phyloP scores from a whole-genome alignment of 2,113 vertebrate genomes.

The Myiagra hebetior region DNA sequence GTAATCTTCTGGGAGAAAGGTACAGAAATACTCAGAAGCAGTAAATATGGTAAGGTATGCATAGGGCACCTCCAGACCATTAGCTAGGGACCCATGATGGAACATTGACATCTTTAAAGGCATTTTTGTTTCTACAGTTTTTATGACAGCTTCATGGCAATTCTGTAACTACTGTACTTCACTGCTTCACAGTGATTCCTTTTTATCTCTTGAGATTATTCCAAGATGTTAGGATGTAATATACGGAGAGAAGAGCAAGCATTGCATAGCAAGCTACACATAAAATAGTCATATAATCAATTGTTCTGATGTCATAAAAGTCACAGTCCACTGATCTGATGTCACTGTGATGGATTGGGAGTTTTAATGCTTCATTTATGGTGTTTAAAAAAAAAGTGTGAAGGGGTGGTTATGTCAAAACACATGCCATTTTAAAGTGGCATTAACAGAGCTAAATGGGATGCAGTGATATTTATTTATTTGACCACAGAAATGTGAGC shows the following conservation, averaged over 20 bases:
- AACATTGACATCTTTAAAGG: constrained; percentile 39
- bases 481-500: neutral
- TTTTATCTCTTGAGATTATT: constrained; percentile 49
- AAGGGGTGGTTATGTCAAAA: constrained; percentile 12
- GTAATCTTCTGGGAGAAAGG: neutral
- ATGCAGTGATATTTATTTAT: constrained; percentile 28
- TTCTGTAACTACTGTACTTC: constrained; percentile 29
- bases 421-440: constrained; percentile 35
- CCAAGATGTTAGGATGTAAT: constrained; percentile 36
- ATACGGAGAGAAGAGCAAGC: constrained; percentile 34
- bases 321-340: constrained; percentile 60
- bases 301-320: constrained; percentile 66
- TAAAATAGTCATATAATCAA: constrained; percentile 58
- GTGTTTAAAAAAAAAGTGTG: neutral
- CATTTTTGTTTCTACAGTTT: constrained; percentile 52
- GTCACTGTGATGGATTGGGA: constrained; percentile 52
- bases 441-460: constrained; percentile 27
- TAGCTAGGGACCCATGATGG: constrained; percentile 22
- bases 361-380: constrained; percentile 40
- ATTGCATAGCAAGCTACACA: constrained; percentile 21
- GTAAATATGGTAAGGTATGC: neutral
- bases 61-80: constrained; percentile 1
- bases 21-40: constrained; percentile 29
- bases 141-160: constrained; percentile 39
- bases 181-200: neutral